phyloP scores from a whole-genome alignment of 2,113 vertebrate species.

The Oncorhynchus nerka region DNA sequence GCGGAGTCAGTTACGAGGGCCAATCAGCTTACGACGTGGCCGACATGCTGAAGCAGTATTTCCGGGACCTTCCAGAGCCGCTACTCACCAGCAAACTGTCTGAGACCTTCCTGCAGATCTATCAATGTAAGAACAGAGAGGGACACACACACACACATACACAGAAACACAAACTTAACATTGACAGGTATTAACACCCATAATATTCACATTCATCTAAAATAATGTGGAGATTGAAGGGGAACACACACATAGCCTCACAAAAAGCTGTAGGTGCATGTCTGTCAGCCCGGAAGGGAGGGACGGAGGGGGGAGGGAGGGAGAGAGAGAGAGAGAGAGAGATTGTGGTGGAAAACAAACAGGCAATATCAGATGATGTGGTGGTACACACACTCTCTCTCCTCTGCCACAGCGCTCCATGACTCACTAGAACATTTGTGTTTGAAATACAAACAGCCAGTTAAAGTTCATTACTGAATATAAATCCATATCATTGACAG shows the following conservation, averaged over 20 bases:
- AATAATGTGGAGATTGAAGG: neutral
- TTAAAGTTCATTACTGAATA: no score
- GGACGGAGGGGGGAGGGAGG: no score
- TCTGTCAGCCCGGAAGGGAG: neutral
- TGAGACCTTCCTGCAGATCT: constrained; percentile 97
- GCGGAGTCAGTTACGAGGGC: constrained; percentile 89
- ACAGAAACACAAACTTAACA: neutral
- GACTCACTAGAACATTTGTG: no score
- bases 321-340: no score
- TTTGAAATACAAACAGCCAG: no score
- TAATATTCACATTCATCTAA: constrained; percentile 1
- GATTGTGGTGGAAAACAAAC: no score
- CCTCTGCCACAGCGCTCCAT: no score
- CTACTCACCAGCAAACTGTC: constrained; percentile 94
- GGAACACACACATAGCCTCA: neutral
- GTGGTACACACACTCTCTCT: neutral
- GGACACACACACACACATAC: neutral
- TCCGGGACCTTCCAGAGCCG: constrained; percentile 93
- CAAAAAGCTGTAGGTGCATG: no score
- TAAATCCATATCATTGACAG: no score
- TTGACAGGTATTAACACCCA: constrained; percentile 8
- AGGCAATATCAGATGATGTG: neutral
- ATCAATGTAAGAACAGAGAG: constrained; percentile 85
- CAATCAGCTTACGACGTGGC: constrained; percentile 95
- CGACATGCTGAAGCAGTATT: constrained; percentile 98